These are phyloP conservation scores for Turritopsis dohrnii DNA, from an alignment of 30 jellyfish, hydroid and myxozoan genomes.

Conservation along the genomic window DNA sequence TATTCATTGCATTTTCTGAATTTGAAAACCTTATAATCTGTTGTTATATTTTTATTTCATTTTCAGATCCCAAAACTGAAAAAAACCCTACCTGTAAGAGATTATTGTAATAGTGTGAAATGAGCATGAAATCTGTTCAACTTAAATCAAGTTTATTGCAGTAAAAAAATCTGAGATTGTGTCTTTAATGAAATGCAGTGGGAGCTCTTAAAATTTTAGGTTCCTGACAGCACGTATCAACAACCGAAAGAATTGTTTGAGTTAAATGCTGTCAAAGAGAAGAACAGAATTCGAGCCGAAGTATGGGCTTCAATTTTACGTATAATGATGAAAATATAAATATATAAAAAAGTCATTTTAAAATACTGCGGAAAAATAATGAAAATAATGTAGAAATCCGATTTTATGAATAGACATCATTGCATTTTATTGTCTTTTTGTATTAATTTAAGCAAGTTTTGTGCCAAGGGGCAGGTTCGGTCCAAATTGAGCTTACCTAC, in stretches of 20 bases:
- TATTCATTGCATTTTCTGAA: not conserved
- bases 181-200: not conserved
- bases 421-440: too few species aligned
- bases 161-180: not conserved
- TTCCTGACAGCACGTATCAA: conserved; percentile 60
- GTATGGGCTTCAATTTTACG: too few species aligned
- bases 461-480: too few species aligned
- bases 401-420: too few species aligned
- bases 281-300: conserved; percentile 70
- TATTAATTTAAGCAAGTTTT: too few species aligned
- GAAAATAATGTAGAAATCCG: too few species aligned
- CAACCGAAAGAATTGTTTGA: conserved; percentile 45
- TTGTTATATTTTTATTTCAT: not conserved
- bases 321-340: too few species aligned
- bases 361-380: too few species aligned
- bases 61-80: conserved; percentile 69
- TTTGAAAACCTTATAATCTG: not conserved
- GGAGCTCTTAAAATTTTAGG: conserved; percentile 20
- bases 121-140: not conserved
- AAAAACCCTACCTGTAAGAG: conserved; percentile 59
- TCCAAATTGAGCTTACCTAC: too few species aligned
- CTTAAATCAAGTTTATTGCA: not conserved
- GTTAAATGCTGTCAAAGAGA: conserved; percentile 36
- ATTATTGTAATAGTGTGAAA: too few species aligned
- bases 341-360: too few species aligned